Base-by-base conservation (phyloP, 2,113 vertebrate genomes). In the Thamnaconus septentrionalis region DNA sequence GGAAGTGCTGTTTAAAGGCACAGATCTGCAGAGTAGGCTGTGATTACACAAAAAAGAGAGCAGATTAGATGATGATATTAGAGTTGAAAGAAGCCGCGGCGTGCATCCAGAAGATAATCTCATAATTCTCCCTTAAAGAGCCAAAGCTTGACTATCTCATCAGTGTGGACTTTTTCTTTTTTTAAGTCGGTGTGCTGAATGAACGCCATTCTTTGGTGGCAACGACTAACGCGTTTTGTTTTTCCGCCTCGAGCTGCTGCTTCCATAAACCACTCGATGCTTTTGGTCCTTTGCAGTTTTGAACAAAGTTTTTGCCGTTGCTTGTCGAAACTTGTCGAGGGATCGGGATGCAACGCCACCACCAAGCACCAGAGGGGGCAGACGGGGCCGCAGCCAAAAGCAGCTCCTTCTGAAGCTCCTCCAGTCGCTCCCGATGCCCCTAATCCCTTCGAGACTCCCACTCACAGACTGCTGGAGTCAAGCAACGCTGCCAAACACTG, bases 381-480 rank as follows among this genome's bases (percentile, higher is more conserved):
- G 68, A 69, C 64, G 18, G 46, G 10, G 42, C 71, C 10, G 6
- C 53, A 64, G 76, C 63, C 68, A 60, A 71, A 31, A 74, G 55
- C 3, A 7, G 52, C 18, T 78, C 12, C 69, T 58, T 83, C 80
- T 83, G 82, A 83, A 82, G 74, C 76, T 61, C 41, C 55, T 71
- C 85, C 80, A 87, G 58, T 61, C 68, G 66, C 71, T 53, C 55
- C 69, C 55, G 62, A 54, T 65, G 57, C 60, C 59, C 45, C 48
- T 58, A 71, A 84, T 77, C 72, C 71, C 56, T 45, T 48, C 41
- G 42, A 64, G 52, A 48, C 56, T 66, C 51, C 11, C 56, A 63
- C 67, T 69, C 54, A 51, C 65, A 55, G 63, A 73, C 73, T 53
- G 69, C 54, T 44, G 55, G 65, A 77, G 66, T 31, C 75, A 75